phyloP scores from a whole-genome alignment of 2,797 vertebrate genomes.

The Acropternis orthonyx region DNA sequence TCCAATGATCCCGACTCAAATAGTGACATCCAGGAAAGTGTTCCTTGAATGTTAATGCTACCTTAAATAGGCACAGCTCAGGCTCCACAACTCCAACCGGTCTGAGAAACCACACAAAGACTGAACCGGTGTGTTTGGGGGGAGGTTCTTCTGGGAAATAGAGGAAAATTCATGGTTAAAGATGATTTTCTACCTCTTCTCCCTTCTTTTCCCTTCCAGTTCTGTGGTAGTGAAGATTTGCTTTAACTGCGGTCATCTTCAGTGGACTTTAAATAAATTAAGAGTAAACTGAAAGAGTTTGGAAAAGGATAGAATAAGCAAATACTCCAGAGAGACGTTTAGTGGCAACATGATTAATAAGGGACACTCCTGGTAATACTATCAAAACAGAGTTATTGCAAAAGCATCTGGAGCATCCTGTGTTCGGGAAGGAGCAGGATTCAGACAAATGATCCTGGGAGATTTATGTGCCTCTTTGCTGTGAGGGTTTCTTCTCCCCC shows the following conservation, averaged over 20 bases:
- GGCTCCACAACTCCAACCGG: neutral
- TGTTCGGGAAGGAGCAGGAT: neutral
- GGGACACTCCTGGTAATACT: conserved; percentile 40
- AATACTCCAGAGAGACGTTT: conserved; percentile 16
- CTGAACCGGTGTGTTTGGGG: too few relatives aligned
- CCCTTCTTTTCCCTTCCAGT: neutral
- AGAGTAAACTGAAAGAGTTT: neutral
- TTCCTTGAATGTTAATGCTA: neutral
- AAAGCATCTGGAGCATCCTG: conserved; percentile 47
- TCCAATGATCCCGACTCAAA: neutral
- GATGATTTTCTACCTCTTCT: neutral
- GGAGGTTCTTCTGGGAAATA: neutral
- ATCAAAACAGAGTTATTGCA: conserved; percentile 50
- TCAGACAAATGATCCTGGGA: neutral
- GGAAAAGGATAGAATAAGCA: neutral
- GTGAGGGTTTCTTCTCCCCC: neutral
- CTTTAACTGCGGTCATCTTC: neutral
- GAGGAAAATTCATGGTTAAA: neutral
- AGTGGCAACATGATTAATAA: conserved; percentile 65
- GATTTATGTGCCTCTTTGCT: conserved; percentile 10
- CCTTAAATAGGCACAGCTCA: neutral
- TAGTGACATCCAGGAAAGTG: neutral
- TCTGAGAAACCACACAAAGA: neutral
- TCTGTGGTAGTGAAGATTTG: neutral
- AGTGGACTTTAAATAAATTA: conserved; percentile 1